Base-by-base conservation (phyloP, 2,888 invertebrate species). In the Esperia sulphurella region DNA sequence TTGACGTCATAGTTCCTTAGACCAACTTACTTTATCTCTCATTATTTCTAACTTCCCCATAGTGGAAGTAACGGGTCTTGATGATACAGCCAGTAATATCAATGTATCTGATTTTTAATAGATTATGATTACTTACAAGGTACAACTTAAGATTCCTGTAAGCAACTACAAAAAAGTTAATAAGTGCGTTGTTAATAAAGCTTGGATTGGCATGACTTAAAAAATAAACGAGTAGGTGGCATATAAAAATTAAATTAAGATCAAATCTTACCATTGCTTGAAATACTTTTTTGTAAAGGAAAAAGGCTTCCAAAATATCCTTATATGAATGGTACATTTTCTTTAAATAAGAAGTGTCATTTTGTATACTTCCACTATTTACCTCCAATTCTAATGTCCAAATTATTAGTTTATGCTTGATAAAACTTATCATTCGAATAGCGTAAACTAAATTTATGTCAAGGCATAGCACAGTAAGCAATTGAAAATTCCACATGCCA, bases 251-350 rank as follows among this genome's bases (percentile, higher is more conserved):
- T 13, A 10, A 4, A 8, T 40, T 10, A 21, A 9, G 9, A 28
- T 21, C 0, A 10, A 29, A 44, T n/a, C 38, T 47, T 39, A 57
- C 52, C 48, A 49, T 43, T 4, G 49, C 28, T 40, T 49, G 43
- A 29, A 41, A 54, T 3, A 48, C 21, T n/a, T 28, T 14, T 33
- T 51, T 52, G 40, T 43, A 52, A 5, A 33, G 37, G 3, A 46
- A 14, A 21, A 51, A 52, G 1, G 52, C 50, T 14, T 52, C 46
- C 33, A 53, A 48, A 31, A 53, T 48, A 30, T 53, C 46, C 6
- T 46, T 14, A 14, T 52, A 56, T 5, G 42, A 37, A 21, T 29
- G 13, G 39, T 43, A 49, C 14, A 50, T 39, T 33, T 39, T 48
- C 31, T 41, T 41, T 31, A 43, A 45, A 40, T 30, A 0, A 8